These are phyloP conservation scores for Oryzias celebensis DNA, from an alignment of 2,113 vertebrate species.

Conservation along the genomic window DNA sequence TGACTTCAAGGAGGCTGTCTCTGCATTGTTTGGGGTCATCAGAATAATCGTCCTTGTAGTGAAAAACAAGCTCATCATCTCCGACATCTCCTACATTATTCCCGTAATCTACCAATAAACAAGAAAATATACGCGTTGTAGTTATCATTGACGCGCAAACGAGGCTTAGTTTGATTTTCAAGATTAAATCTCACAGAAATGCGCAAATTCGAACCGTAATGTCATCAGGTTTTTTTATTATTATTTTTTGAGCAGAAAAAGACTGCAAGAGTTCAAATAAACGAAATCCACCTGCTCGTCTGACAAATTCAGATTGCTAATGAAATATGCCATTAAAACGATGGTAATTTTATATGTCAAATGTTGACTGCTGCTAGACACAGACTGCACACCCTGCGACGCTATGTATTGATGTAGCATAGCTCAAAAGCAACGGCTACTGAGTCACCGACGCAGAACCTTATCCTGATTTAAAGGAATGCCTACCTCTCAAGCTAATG, in stretches of 20 bases:
- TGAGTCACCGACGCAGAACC: conserved; percentile 18
- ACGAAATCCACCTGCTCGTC: conserved; percentile 5
- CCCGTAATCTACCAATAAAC: too few relatives aligned
- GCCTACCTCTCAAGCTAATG: conserved; percentile 59
- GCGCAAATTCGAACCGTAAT: too few relatives aligned
- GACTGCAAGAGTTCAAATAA: too few relatives aligned
- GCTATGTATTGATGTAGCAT: conserved; percentile 40
- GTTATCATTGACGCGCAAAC: too few relatives aligned
- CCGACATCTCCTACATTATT: too few relatives aligned
- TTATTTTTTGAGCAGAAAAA: too few relatives aligned
- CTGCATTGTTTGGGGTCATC: conserved; percentile 20
- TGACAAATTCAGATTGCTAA: neutral
- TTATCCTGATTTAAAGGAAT: neutral
- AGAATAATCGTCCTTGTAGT: conserved; percentile 36
- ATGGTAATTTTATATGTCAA: neutral
- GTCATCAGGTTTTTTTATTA: too few relatives aligned
- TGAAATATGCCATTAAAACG: neutral
- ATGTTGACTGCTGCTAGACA: neutral
- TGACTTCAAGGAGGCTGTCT: conserved; percentile 12
- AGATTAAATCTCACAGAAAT: too few relatives aligned
- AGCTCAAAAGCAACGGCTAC: conserved; percentile 47
- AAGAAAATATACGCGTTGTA: too few relatives aligned
- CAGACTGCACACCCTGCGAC: conserved; percentile 7
- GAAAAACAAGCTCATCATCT: too few relatives aligned
- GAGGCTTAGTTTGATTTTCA: too few relatives aligned